Evolutionary conservation across 2,113 vertebrate species (phyloP).

Genomic region (Coreoperca whiteheadi): DNA sequence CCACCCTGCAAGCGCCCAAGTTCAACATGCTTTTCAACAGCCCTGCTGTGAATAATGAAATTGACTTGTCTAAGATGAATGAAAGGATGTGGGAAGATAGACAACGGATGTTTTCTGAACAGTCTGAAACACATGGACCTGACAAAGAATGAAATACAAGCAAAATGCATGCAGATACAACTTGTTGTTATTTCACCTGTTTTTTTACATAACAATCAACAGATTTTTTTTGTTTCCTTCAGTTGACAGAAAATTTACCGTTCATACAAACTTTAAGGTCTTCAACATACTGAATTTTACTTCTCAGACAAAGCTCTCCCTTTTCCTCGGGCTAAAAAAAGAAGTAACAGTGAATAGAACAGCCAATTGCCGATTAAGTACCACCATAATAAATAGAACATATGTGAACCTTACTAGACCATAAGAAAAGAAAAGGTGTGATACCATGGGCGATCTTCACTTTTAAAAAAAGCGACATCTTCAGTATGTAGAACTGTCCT

Average conservation of each 20-base stretch:
- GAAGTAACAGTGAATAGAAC: constrained; percentile 11
- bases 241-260: neutral
- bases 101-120: constrained; percentile 16
- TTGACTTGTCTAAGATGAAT: constrained; percentile 56
- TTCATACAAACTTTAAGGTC: neutral
- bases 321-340: constrained; percentile 25
- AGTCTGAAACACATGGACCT: neutral
- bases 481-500: constrained; percentile 42
- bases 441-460: constrained; percentile 31
- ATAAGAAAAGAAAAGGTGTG: neutral
- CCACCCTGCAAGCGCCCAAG: constrained; percentile 42
- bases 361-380: constrained; percentile 28
- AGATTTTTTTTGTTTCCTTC: constrained; percentile 8
- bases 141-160: neutral
- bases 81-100: constrained; percentile 31
- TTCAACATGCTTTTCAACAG: constrained; percentile 39
- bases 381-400: constrained; percentile 33
- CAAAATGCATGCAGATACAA: neutral
- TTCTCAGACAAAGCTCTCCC: neutral
- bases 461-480: constrained; percentile 63
- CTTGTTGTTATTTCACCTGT: neutral
- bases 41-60: constrained; percentile 65
- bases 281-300: neutral
- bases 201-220: neutral
- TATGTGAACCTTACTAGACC: constrained; percentile 32